Evolutionary conservation across 2,797 vertebrate genomes (phyloP), one percentile per base, ranked within the genome.

Genomic region (Pangasius krempfi): DNA sequence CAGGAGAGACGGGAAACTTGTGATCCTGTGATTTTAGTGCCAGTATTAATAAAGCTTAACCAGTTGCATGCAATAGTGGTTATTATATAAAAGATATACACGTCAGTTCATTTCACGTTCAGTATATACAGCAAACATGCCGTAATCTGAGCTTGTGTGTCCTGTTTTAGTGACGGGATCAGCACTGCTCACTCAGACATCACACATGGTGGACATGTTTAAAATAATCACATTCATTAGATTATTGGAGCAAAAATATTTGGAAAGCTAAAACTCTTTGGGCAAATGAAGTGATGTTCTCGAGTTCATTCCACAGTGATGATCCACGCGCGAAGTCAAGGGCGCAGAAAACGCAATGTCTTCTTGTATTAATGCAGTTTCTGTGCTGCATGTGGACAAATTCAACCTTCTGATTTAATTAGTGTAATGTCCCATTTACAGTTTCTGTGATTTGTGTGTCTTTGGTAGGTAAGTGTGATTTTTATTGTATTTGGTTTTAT

Each of bases 161-260:
- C 50, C 50, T 2, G 76, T 54, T 22, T 72, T 8, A 70, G 44
- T 64, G 3, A 9, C 5, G 33, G 22, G 5, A 40, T 80, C n/a
- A 56, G 78, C 30, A 37, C 50, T 18, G 76, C 14, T 12, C 30
- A 25, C 54, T 7, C 81, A 62, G 58, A 83, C 40, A n/a, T 84
- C 81, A 66, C 25, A 47, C 81, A 62, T 25, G 5, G 10, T 44
- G 30, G 79, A 60, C 54, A 44, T 30, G 47, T 60, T 1, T 14
- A 40, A 40, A 60, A 40, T 14, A 82, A 60, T 40, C 12, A 27
- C 7, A 25, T n/a, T 66, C 8, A 50, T 84, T 66, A 30, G 13
- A 50, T 84, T 20, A 84, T 30, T 84, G 56, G 81, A 84, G 81
- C 60, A 84, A 84, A 84, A 60, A 60, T 40, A 60, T 79, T 18